Base-by-base conservation (phyloP, 2,797 vertebrate species). In the Bradypus variegatus region DNA sequence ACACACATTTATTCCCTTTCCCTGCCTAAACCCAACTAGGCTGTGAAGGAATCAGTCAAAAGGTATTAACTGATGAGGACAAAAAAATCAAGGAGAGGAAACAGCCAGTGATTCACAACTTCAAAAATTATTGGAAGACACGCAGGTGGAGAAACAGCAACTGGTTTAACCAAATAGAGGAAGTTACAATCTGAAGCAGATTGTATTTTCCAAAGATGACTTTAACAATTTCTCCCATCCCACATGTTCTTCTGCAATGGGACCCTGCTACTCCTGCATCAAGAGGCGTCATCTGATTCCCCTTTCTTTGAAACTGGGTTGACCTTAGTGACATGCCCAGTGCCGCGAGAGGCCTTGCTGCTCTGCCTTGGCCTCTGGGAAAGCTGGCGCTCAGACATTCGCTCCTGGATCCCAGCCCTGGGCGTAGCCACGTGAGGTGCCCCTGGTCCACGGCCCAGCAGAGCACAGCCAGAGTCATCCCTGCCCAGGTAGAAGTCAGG, bases 11-110 rank as follows among this genome's bases (percentile, higher is more conserved):
- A 65, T 76, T 55, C 18, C 36, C 31, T 72, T 29, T 50, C 65
- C 41, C 55, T 77, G 36, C 50, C 89, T 25, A 92, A 38, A 60
- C 48, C 75, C 64, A 82, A 7, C 23, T 48, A 83, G 3, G 60
- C 58, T 89, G n/a, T 25, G 31, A 89, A 84, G 38, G 12, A 89
- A 84, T 73, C 41, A 50, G 72, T 45, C 53, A 91, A 84, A 86
- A 45, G 27, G 8, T 86, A 41, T 41, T 83, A 72, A 90, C n/a
- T 25, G 67, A 14, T 10, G 41, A 48, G 38, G 16, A 64, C 67
- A 84, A 62, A 58, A 77, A 12, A 70, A 41, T 10, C 6, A 45
- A 70, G 11, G 8, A 77, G n/a, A 75, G 36, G 65, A 6, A 80
- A 82, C 21, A 83, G 48, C 21, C 50, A 67, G 6, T 92, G n/a